Evolutionary conservation across 37 sponge, comb jelly and placozoan genomes (phyloP), one percentile per base, ranked within the genome.

Genomic region (Chondrilla cf. caribensis): DNA sequence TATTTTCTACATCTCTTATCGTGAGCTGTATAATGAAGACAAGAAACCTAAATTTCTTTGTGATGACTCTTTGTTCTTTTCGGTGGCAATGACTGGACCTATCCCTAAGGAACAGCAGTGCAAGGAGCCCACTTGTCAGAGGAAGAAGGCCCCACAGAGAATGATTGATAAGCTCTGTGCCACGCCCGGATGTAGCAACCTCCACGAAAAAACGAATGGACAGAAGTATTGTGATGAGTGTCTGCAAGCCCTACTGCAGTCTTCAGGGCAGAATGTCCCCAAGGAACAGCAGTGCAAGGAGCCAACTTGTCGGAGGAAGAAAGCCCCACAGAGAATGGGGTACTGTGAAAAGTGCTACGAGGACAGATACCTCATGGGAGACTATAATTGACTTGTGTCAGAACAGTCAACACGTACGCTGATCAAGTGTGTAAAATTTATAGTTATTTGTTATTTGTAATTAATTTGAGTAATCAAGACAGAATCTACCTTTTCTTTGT

Each of bases 281-380:
- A 7, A 39, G 22, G 22, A 62, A 28, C 25, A 62, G 18, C 25
- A 28, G 15, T 73, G 76, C 43, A 73, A 73, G 42, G 44, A 8
- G 1, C 44, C 76, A 37, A 40, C 43, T 3, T 73, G 76, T 38
- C 7, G 43, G 2, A 37, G 76, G 2, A 22, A 39, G 7, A 37
- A 37, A 15, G 41, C 43, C 15, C 44, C 41, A 40, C 3, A 40
- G 2, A 37, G 76, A 15, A 37, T 73, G 43, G 76, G 76, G 2
- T 73, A 73, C 76, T 73, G 76, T 39, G 76, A 73, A n/a, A 22
- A 43, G 21, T 73, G 76, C 25, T 73, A 73, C 9, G 44, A 73
- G 6, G 43, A 37, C 2, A 19, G 68, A 0, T 67, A 67, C 32
- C 68, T 67, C 1, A 33, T 67, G 26, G 68, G 68, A 6, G 68